phyloP scores from a whole-genome alignment of 2,888 invertebrate genomes.

The Gymnoscelis rufifasciata region DNA sequence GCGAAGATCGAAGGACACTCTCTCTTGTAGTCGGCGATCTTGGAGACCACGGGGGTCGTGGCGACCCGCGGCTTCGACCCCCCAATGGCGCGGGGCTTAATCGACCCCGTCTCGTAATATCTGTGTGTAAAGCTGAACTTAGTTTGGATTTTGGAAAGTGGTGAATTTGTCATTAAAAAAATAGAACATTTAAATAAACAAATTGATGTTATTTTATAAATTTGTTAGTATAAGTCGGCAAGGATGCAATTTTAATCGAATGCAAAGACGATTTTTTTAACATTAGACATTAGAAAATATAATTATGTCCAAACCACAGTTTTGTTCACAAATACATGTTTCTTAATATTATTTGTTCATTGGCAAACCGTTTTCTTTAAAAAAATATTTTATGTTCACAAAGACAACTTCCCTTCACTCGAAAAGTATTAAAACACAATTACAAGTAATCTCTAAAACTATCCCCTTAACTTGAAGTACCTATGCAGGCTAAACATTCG shows the following conservation, averaged over 20 bases:
- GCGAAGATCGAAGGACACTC: conserved; percentile 99
- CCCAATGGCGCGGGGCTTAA: conserved; percentile 97
- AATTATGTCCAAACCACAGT: too few relatives aligned
- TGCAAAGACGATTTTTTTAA: too few relatives aligned
- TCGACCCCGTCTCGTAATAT: conserved; percentile 99
- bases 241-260: too few relatives aligned
- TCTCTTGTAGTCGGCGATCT: conserved; percentile 97
- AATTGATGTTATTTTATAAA: background rate
- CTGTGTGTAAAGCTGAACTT: conserved; percentile 80
- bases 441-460: conserved; percentile 63
- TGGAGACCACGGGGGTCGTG: conserved; percentile 94
- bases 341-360: too few relatives aligned
- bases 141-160: conserved; percentile 64
- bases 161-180: conserved; percentile 34
- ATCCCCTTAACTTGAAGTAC: conserved; percentile 65
- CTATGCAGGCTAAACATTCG: conserved; percentile 36
- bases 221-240: background rate
- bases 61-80: conserved; percentile 98
- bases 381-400: conserved; percentile 7
- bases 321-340: too few relatives aligned
- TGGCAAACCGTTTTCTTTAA: conserved; percentile 10
- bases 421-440: conserved; percentile 65
- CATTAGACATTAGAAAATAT: too few relatives aligned
- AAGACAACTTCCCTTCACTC: conserved; percentile 38
- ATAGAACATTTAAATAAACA: background rate